These are phyloP conservation scores for Xanthia togata DNA, from an alignment of 2,888 invertebrate genomes.

Conservation along the genomic window DNA sequence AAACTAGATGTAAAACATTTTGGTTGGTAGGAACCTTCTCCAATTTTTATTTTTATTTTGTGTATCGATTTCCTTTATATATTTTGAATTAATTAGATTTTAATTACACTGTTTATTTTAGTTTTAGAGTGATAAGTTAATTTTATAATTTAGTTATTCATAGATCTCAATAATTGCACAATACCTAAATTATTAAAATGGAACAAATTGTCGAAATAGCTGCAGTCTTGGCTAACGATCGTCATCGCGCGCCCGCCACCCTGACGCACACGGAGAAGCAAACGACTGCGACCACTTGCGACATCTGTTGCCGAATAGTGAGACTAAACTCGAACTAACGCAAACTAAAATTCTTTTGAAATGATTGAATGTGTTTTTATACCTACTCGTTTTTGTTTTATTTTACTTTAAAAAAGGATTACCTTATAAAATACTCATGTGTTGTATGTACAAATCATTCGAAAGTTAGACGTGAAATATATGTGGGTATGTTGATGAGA, in stretches of 20 bases:
- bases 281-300: conserved; percentile 64
- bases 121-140: background rate
- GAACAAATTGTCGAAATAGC: background rate
- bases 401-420: background rate
- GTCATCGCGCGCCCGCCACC: background rate
- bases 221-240: background rate
- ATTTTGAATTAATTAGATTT: no score
- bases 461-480: background rate
- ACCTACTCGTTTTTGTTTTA: background rate
- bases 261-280: background rate
- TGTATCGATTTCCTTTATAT: background rate
- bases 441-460: background rate
- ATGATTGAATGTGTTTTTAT: background rate
- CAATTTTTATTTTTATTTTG: no score
- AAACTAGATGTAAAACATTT: no score
- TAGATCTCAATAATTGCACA: background rate
- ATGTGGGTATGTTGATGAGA: no score
- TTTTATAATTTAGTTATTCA: background rate
- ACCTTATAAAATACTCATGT: background rate
- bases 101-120: background rate
- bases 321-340: conserved; percentile 18
- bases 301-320: conserved; percentile 79
- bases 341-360: background rate
- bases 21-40: background rate
- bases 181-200: background rate